A percentile compares a stretch with the other conserved stretches of the same genome.
Evolutionary conservation across 1,140 invertebrate genomes (phyloP).

Genomic region (Aphaenogaster rudis): DNA sequence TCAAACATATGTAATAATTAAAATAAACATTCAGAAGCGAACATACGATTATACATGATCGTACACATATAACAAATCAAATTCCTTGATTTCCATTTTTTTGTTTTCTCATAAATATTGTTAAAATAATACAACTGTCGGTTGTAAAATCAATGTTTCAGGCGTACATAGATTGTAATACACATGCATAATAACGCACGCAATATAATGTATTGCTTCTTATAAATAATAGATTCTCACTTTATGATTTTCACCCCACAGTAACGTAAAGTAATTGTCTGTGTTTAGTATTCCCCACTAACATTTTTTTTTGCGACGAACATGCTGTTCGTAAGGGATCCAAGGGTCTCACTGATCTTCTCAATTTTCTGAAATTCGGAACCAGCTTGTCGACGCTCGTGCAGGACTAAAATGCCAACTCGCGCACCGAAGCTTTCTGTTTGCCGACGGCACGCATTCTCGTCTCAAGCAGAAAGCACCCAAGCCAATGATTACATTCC

Average conservation of each 20-base stretch:
- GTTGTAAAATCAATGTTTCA: neutral
- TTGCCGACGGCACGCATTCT: slow-evolving; percentile 52
- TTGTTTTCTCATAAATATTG: neutral
- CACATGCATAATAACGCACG: too few relatives aligned
- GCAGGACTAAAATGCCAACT: slow-evolving; percentile 30
- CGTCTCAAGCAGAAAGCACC: slow-evolving; percentile 52
- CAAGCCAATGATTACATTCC: slow-evolving; percentile 72
- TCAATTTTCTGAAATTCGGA: slow-evolving; percentile 44
- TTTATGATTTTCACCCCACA: neutral
- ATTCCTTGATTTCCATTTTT: neutral
- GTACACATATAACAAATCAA: neutral
- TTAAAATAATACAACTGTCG: neutral
- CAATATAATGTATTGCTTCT: too few relatives aligned
- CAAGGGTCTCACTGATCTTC: neutral
- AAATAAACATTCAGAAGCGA: slow-evolving; percentile 16
- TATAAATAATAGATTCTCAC: too few relatives aligned
- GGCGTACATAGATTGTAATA: too few relatives aligned
- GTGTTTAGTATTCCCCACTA: neutral
- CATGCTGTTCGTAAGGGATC: neutral
- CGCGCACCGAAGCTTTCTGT: slow-evolving; percentile 22
- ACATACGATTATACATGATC: neutral
- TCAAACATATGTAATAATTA: slow-evolving; percentile 14
- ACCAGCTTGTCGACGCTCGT: neutral
- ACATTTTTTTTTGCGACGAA: neutral
- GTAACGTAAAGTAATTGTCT: neutral